Conservation (phyloP, 2,113 vertebrate genomes). For the Syngnathus scovelli region DNA sequence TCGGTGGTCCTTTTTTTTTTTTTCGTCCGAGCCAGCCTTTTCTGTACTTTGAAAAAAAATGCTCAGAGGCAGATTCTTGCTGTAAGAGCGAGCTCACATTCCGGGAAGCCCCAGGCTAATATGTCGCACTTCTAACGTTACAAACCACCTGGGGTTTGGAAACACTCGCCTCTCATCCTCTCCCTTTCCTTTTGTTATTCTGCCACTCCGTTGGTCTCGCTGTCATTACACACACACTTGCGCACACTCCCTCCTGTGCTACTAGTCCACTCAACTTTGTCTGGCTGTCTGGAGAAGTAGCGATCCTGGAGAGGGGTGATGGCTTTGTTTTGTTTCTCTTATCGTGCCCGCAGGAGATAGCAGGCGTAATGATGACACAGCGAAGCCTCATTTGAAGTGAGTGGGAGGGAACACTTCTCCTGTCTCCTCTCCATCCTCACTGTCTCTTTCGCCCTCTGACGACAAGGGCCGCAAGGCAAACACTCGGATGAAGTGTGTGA, state of each 20-base stretch:
- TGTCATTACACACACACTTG: constrained; percentile 3
- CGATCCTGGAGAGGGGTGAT: background rate
- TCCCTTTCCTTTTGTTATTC: background rate
- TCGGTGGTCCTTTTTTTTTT: constrained; percentile 12
- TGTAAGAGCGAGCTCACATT: constrained; percentile 50
- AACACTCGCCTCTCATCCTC: constrained; percentile 33
- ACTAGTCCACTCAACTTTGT: constrained; percentile 12
- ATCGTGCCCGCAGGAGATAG: constrained; percentile 22
- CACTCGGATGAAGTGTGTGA: constrained; percentile 6
- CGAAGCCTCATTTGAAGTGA: constrained; percentile 14
- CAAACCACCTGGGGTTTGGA: constrained; percentile 49
- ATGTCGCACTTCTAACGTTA: constrained; percentile 53
- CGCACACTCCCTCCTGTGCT: background rate
- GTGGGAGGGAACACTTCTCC: constrained; percentile 4
- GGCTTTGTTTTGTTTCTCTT: constrained; percentile 27
- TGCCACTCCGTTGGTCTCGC: constrained; percentile 27
- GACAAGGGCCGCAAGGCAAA: constrained; percentile 5
- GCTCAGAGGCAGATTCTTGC: constrained; percentile 53
- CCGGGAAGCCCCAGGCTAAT: constrained; percentile 47
- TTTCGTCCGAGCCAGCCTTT: background rate
- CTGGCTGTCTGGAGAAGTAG: constrained; percentile 6
- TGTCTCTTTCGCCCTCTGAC: constrained; percentile 5
- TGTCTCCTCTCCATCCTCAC: constrained; percentile 5
- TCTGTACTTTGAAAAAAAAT: constrained; percentile 27
- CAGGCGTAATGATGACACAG: constrained; percentile 19